These are phyloP conservation scores for Ophioninae sp. DNA, from an alignment of 2,888 invertebrate species.

Conservation along the genomic window DNA sequence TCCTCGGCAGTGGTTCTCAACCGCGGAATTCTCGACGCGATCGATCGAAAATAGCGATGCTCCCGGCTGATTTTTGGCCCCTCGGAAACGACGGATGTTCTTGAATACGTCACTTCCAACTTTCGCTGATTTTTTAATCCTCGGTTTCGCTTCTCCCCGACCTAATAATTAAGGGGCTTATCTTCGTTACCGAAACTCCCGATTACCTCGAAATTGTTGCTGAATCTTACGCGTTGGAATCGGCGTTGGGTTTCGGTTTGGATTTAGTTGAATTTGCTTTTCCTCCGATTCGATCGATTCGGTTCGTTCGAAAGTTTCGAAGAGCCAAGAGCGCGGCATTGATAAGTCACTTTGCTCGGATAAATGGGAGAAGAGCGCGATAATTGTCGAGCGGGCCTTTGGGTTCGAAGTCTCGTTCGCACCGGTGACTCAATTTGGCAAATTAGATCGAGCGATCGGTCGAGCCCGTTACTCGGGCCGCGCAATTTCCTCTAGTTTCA, in stretches of 20 bases:
- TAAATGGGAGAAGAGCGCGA: not conserved
- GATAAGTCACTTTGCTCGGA: not conserved
- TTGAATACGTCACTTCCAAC: not conserved
- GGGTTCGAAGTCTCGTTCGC: not conserved
- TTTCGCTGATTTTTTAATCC: constrained; percentile 3
- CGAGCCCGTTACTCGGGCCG: not conserved
- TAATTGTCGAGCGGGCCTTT: not conserved
- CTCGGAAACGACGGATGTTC: not conserved
- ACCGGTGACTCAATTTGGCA: constrained; percentile 3
- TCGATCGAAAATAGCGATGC: not conserved
- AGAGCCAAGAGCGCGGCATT: not conserved
- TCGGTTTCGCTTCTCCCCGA: not conserved
- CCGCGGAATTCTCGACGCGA: not conserved
- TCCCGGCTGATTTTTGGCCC: not conserved
- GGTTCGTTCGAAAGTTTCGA: not conserved
- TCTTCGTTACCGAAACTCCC: constrained; percentile 26
- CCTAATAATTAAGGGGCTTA: constrained; percentile 5
- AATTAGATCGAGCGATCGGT: constrained; percentile 9
- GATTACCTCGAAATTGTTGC: constrained; percentile 23
- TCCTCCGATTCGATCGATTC: too few relatives aligned
- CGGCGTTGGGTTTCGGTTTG: not conserved
- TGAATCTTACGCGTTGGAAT: constrained; percentile 6
- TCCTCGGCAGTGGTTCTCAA: not conserved
- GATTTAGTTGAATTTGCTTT: too few relatives aligned
- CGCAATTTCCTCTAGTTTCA: not conserved